Evolutionary conservation across 2,888 invertebrate species (phyloP), one percentile per base, ranked within the genome.

Genomic region (Panorpa germanica): DNA sequence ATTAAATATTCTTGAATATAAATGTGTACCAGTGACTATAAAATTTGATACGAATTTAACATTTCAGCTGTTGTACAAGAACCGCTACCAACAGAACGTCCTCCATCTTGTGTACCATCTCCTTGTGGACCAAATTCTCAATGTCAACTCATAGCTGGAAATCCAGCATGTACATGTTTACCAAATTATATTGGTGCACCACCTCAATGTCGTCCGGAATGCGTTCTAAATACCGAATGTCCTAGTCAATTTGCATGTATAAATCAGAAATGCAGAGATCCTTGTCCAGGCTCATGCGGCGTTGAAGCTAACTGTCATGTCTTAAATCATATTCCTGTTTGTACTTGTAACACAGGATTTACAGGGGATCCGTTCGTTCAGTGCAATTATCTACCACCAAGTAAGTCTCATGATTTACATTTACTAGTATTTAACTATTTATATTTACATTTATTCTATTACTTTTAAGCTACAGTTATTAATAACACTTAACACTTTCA

Each of bases 41-140:
- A n/a, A 9, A n/a, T 20, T 20, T 8, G 8, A 20, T 20, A 20
- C n/a, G n/a, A 20, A 25, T 12, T 14, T 16, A 6, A 30, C 16
- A 10, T 11, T 26, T 35, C 29, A 43, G 43, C 41, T 15, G 40
- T 44, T 28, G 40, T 42, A 4, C 36, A 40, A 23, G 47, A 44
- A 7, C 41, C 42, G 41, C 40, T 53, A 32, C 49, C 57, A 29
- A 73, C 74, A 1, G 71, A 69, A 46, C 59, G 66, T 34, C 71
- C 73, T 37, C 77, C 77, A 36, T 74, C 76, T 12, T 83, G 83
- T 47, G 63, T 64, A 16, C 82, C 83, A 28, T 78, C 78, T 13
- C 82, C 83, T 1, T 86, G 85, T 45, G 85, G 85, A 12, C 75
- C 80, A 2, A 77, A 83, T 49, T 74, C 83, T 1, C 68, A 74